Conservation (phyloP, 1,140 invertebrate species). For the Drosophila burlai region DNA sequence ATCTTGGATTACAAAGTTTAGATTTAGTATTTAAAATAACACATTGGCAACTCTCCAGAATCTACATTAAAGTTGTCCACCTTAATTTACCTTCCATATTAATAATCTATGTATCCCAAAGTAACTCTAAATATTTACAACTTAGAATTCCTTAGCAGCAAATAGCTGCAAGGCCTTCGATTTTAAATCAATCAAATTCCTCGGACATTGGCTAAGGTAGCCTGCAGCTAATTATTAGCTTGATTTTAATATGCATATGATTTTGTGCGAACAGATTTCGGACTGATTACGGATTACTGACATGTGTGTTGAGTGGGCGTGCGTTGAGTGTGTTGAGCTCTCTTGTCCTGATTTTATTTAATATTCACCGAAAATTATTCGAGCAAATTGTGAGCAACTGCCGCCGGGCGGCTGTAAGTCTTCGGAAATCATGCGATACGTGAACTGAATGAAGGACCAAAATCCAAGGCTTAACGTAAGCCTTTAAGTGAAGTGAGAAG, state of each 20-base stretch:
- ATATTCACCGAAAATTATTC: conserved; percentile 35
- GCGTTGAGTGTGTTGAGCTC: not conserved
- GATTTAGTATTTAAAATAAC: not conserved
- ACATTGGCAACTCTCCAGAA: not conserved
- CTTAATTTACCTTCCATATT: not conserved
- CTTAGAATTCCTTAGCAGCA: not conserved
- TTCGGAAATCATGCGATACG: conserved; percentile 11
- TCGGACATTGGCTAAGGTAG: conserved; percentile 11
- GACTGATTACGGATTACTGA: conserved; percentile 24
- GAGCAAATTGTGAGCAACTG: conserved; percentile 11
- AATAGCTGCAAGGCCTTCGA: not conserved
- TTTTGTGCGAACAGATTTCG: conserved; percentile 17
- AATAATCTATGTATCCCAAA: not conserved
- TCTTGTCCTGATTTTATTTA: conserved; percentile 9
- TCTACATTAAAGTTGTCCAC: not conserved
- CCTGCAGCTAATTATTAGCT: conserved; percentile 25
- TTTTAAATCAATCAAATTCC: conserved; percentile 23
- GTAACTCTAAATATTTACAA: not conserved
- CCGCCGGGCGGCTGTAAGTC: conserved; percentile 3
- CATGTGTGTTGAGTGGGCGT: not conserved
- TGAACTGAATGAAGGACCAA: conserved; percentile 26
- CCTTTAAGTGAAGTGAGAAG: conserved; percentile 34
- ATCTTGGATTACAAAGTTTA: not conserved
- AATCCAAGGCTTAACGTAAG: conserved; percentile 10
- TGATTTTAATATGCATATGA: conserved; percentile 14